phyloP scores from a whole-genome alignment of 2,113 vertebrate species.

The Bujurquina vittata region DNA sequence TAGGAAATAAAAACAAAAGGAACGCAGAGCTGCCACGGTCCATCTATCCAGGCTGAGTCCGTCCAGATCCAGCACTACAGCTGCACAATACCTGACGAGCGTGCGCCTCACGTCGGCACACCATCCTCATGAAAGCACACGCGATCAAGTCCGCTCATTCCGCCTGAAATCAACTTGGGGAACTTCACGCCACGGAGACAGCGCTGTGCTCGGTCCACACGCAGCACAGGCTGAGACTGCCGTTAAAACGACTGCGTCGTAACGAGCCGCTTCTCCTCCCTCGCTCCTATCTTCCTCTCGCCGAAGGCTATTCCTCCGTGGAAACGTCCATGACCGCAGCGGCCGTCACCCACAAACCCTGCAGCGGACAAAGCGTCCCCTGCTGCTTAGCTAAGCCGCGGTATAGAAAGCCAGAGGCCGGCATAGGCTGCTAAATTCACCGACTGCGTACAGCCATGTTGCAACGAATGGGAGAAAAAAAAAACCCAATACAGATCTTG shows the following conservation, averaged over 20 bases:
- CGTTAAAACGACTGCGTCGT: conserved; percentile 42
- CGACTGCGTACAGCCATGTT: conserved; percentile 60
- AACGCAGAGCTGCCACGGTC: conserved; percentile 6
- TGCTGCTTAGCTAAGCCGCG: conserved; percentile 1
- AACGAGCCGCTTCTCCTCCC: conserved; percentile 17
- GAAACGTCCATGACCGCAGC: conserved; percentile 35
- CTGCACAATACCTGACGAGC: conserved; percentile 27
- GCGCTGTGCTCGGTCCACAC: not conserved
- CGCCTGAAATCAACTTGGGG: not conserved
- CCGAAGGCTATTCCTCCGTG: conserved; percentile 17
- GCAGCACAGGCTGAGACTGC: conserved; percentile 12
- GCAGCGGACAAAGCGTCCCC: conserved; percentile 8
- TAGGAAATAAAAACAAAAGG: not conserved
- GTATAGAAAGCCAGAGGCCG: not conserved
- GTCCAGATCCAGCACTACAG: not conserved
- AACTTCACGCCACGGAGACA: not conserved
- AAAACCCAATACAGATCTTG: not conserved
- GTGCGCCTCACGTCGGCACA: conserved; percentile 4
- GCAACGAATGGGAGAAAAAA: conserved; percentile 23
- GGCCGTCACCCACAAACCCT: conserved; percentile 11
- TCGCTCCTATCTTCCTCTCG: conserved; percentile 31
- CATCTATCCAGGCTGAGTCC: not conserved
- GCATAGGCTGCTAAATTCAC: conserved; percentile 28
- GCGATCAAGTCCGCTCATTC: conserved; percentile 13
- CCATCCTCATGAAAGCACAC: conserved; percentile 17